A percentile compares a stretch with the other conserved stretches of the same genome.
phyloP scores from a whole-genome alignment of 2,888 invertebrate genomes.

The Panzeria rudis region DNA sequence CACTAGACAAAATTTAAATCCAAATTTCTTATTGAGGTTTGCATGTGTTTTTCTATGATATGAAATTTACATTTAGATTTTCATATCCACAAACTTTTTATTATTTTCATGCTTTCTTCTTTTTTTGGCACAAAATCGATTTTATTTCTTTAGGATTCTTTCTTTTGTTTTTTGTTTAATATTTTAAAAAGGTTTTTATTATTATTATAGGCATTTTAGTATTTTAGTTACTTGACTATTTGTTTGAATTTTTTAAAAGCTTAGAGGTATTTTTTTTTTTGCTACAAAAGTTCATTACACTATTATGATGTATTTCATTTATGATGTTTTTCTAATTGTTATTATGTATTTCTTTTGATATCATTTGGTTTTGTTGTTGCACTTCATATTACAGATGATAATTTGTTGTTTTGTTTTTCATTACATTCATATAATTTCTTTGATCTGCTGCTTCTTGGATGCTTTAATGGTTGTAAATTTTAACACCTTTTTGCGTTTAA shows the following conservation, averaged over 20 bases:
- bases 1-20: conserved; percentile 29
- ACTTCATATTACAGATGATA: conserved; percentile 21
- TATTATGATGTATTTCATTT: conserved; percentile 51
- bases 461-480: conserved; percentile 17
- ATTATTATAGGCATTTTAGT: conserved; percentile 20
- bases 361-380: background rate
- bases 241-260: conserved; percentile 29
- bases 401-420: conserved; percentile 8
- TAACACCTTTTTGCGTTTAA: conserved; percentile 53
- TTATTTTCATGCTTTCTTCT: conserved; percentile 19
- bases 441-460: background rate
- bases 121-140: conserved; percentile 70
- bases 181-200: conserved; percentile 51
- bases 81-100: conserved; percentile 41
- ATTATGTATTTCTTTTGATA: conserved; percentile 24
- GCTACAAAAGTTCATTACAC: conserved; percentile 56
- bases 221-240: conserved; percentile 34
- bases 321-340: conserved; percentile 46
- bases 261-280: conserved; percentile 16
- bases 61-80: conserved; percentile 41
- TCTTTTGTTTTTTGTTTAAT: conserved; percentile 46
- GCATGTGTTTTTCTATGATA: conserved; percentile 10
- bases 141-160: conserved; percentile 33
- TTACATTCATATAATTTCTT: conserved; percentile 7
- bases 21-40: conserved; percentile 37